Evolutionary conservation across 2,797 vertebrate species (phyloP), one percentile per base, ranked within the genome.

Genomic region (Ctenopoma multispine): DNA sequence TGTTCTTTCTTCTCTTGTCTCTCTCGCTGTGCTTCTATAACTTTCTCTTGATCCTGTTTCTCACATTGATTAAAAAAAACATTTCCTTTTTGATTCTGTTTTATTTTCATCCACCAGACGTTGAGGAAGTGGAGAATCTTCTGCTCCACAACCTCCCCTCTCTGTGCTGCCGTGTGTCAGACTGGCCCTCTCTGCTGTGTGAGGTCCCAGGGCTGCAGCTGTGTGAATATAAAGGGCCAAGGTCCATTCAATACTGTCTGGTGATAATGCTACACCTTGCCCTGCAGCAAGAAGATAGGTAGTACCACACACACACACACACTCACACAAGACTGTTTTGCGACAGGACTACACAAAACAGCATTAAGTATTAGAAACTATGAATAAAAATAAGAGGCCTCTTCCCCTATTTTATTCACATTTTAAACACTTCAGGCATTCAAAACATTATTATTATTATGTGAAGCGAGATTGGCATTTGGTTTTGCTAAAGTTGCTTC

Each of bases 241-340:
- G 92, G 71, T 93, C 84, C 84, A 92, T 82, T 6, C 96, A 97
- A 71, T 94, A 94, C 82, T 96, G 96, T 77, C 77, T 97, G 61
- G 72, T 99, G 69, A 89, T 96, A 8, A 85, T 99, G 23, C 90
- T 96, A 12, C 92, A 94, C 79, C 86, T 97, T 47, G 93, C 96
- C 60, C 92, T 95, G 63, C 83, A 91, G 76, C 89, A 94, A 0
- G 95, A 95, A 48, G 96, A 99, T 94, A 96, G 96, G 98, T 98
- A 79, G 70, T 31, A 50, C 7, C 15, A 21, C n/a, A 34, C 31
- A 34, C 31, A 34, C 31, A 34, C 31, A 34, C 31, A 34, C 29
- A 31, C 29, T 5, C 29, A 31, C 29, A 31, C 29, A 29, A 29
- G 5, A n/a, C n/a, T n/a, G n/a, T n/a, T n/a, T n/a, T n/a, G 27